phyloP scores from a whole-genome alignment of 2,113 vertebrate genomes.

The pig (Sus scrofa) region T2T-Sscrofa CM000819.6:104004501-104005000 shows the following conservation, averaged over 20 bases:
- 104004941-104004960: neutral
- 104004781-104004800: neutral
- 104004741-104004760: neutral
- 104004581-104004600: neutral
- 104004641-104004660: neutral
- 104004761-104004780: neutral
- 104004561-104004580: neutral
- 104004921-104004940: neutral
- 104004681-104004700: neutral
- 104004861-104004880: neutral
- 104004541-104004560: neutral
- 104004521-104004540: too few relatives aligned
- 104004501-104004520: neutral
- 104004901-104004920: neutral
- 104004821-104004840: neutral
- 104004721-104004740: neutral
- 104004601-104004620: neutral
- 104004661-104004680: neutral
- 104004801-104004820: constrained; percentile 9
- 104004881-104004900: neutral
- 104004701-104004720: neutral
- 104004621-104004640: neutral
- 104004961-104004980: neutral
- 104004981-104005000: neutral
- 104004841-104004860: neutral